Conservation (phyloP, 2,797 vertebrate genomes). For the Petrocephalus schoutedeni region DNA sequence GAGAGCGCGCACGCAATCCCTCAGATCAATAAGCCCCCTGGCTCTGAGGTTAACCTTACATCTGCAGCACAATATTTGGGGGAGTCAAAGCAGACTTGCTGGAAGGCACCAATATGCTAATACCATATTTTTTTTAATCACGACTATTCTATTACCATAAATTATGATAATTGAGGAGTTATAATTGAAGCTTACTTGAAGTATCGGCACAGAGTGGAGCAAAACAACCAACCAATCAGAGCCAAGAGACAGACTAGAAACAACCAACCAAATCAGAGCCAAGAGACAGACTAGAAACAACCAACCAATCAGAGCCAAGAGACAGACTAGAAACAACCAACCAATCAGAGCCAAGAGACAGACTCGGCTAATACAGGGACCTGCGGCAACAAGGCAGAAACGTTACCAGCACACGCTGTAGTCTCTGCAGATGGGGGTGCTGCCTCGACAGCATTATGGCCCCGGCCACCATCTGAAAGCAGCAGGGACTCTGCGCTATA, state of each 20-base stretch:
- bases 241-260: neutral
- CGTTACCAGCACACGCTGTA: neutral
- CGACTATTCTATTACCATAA: neutral
- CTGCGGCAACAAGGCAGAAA: neutral
- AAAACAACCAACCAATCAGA: neutral
- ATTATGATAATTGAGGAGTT: neutral
- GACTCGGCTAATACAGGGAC: neutral
- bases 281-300: neutral
- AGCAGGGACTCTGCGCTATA: neutral
- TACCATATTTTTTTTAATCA: neutral
- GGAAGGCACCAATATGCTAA: neutral
- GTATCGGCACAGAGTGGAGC: neutral
- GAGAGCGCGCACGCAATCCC: neutral
- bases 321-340: neutral
- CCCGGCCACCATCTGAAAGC: neutral
- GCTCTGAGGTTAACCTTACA: neutral
- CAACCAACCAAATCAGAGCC: neutral
- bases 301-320: neutral
- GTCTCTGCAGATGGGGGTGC: neutral
- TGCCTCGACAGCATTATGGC: neutral
- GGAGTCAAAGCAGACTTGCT: neutral
- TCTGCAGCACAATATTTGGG: neutral
- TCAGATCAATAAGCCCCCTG: neutral
- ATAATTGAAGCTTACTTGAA: neutral
- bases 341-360: neutral